These are phyloP conservation scores for Trissonchulus latispiculum DNA, from an alignment of 2,888 invertebrate genomes.

Conservation along the genomic window DNA sequence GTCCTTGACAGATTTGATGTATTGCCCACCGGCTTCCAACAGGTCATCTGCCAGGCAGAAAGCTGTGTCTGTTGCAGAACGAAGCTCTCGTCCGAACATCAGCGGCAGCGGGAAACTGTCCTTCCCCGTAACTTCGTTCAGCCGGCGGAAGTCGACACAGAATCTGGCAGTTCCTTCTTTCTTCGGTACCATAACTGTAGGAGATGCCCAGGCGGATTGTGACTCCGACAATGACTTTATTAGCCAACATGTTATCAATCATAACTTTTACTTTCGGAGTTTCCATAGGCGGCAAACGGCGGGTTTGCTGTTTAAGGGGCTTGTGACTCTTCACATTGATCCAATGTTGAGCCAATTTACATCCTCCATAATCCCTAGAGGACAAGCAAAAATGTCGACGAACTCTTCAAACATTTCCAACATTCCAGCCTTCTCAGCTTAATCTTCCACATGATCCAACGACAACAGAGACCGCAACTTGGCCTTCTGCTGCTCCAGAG, in stretches of 20 bases:
- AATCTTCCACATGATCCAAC: neutral
- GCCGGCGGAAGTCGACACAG: conserved; percentile 30
- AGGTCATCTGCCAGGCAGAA: too few relatives aligned
- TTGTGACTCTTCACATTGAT: neutral
- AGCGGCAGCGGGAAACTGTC: conserved; percentile 26
- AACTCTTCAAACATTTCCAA: neutral
- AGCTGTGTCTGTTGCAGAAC: too few relatives aligned
- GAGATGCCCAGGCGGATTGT: conserved; percentile 36
- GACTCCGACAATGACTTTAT: neutral
- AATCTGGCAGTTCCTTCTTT: conserved; percentile 31
- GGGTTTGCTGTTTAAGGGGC: neutral
- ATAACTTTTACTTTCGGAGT: neutral
- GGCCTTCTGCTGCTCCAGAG: neutral
- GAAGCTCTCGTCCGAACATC: too few relatives aligned
- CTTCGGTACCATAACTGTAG: conserved; percentile 40
- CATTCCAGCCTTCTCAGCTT: neutral
- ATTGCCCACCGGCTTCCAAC: too few relatives aligned
- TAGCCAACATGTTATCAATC: neutral
- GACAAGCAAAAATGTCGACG: neutral
- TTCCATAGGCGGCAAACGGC: neutral
- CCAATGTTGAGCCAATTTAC: neutral
- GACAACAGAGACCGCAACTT: neutral
- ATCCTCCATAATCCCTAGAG: neutral
- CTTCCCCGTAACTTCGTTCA: conserved; percentile 26
- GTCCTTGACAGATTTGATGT: too few relatives aligned